phyloP scores from a whole-genome alignment of 2,888 invertebrate species.

The Isotomurus palustris region DNA sequence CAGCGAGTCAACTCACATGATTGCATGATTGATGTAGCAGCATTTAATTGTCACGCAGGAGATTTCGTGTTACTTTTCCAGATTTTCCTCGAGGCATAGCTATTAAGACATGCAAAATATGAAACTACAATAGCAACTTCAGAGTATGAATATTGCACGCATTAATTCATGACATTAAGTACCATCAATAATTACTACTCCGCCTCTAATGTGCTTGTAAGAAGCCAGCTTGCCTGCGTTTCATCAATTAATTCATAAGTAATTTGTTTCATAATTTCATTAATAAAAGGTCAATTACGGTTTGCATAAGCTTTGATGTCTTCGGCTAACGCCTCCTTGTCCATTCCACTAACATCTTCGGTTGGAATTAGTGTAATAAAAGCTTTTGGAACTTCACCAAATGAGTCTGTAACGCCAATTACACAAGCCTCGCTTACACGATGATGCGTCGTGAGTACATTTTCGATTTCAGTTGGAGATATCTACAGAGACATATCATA shows the following conservation, averaged over 20 bases:
- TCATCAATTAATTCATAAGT: neutral
- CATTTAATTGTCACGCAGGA: no score
- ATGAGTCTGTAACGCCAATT: conserved; percentile 24
- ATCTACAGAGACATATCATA: no score
- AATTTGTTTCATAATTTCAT: neutral
- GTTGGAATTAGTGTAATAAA: conserved; percentile 22
- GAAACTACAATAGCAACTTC: no score
- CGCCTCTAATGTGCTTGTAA: conserved; percentile 19
- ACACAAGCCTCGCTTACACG: conserved; percentile 34
- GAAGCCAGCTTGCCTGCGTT: conserved; percentile 12
- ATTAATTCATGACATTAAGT: no score
- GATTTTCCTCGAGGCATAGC: no score
- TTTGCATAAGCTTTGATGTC: conserved; percentile 35
- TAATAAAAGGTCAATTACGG: conserved; percentile 10
- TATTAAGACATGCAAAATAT: no score
- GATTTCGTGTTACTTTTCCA: no score
- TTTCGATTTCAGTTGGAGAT: conserved; percentile 38
- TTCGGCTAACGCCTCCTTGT: conserved; percentile 10
- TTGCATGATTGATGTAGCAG: no score
- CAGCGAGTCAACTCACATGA: no score
- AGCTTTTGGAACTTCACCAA: conserved; percentile 32
- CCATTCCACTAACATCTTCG: no score
- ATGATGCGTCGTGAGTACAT: conserved; percentile 34
- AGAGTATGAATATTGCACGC: no score
- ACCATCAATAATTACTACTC: conserved; percentile 12